Evolutionary conservation across 2,113 vertebrate species (phyloP), one percentile per base, ranked within the genome.

Genomic region (Acrocephalus kingi): DNA sequence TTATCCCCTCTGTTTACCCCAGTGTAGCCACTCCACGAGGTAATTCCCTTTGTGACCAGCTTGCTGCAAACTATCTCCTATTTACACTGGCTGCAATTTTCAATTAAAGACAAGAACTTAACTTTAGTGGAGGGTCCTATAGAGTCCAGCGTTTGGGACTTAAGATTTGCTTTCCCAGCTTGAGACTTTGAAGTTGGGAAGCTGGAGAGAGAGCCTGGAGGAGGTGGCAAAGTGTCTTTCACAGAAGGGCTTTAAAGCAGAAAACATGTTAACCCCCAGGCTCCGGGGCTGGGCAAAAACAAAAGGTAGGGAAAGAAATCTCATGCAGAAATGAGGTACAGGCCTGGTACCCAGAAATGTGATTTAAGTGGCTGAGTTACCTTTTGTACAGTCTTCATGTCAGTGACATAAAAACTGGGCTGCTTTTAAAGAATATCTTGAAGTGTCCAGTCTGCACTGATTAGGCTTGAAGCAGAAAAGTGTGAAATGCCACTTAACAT

Each of bases 11-110:
- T 96, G 87, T 97, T 94, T 97, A 73, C 87, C 75, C 64, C 81
- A 71, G 10, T 84, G 88, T 15, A 80, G 96, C 96, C 91, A 94
- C 94, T 97, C 69, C n/a, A 94, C 87, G n/a, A 96, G 86, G 91
- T 96, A 98, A 98, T 97, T 97, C 96, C 83, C 89, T 97, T 97
- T 97, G 94, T 96, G 75, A n/a, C 64, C 35, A 80, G 58, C 95
- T 95, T 83, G 89, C 84, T n/a, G 52, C 89, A 82, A 86, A 85
- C 94, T n/a, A 94, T 85, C 93, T 94, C 92, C 91, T 95, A 95
- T 95, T 98, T 97, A 91, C 74, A 84, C 76, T 89, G 93, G 33
- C 94, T 85, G 84, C 87, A 95, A 94, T 96, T 97, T 97, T 94
- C 97, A 97, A 96, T 96, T 97, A 97, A 96, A 72, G 84, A 95